These are phyloP conservation scores for Amphipoea oculea DNA, from an alignment of 2,888 invertebrate genomes.

Conservation along the genomic window DNA sequence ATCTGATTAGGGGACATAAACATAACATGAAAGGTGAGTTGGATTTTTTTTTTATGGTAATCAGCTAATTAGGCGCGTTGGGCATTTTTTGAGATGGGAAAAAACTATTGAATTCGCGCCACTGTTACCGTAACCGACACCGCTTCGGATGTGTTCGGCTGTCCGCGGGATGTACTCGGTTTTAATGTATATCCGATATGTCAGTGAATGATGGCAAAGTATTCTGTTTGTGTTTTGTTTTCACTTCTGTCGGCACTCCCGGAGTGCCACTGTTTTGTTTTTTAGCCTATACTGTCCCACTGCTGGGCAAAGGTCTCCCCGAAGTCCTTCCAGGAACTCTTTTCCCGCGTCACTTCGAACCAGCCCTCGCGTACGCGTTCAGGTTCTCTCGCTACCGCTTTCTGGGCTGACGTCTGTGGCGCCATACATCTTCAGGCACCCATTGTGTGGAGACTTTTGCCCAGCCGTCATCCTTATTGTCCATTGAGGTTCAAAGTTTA, in stretches of 20 bases:
- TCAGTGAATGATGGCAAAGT: too few relatives aligned
- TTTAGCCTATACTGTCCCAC: background rate
- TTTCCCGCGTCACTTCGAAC: background rate
- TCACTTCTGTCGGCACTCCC: too few relatives aligned
- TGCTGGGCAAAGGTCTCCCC: background rate
- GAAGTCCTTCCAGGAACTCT: too few relatives aligned
- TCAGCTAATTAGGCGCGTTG: background rate
- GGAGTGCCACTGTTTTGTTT: too few relatives aligned
- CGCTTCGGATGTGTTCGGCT: too few relatives aligned
- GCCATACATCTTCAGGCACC: background rate
- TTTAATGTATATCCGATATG: too few relatives aligned
- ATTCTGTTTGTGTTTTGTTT: too few relatives aligned
- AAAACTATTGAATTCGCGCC: too few relatives aligned
- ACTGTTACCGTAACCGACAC: too few relatives aligned
- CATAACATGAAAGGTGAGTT: background rate
- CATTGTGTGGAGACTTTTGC: background rate
- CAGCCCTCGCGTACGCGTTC: background rate
- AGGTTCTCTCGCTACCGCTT: background rate
- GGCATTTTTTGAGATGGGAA: too few relatives aligned
- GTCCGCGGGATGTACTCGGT: too few relatives aligned
- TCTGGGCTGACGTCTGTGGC: background rate
- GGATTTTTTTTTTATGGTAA: conserved; percentile 2
- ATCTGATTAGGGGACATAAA: conserved; percentile 8
- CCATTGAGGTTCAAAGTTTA: background rate
- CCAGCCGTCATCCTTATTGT: background rate